phyloP scores from a whole-genome alignment of 1,140 invertebrate species.

The Diprion similis region DNA sequence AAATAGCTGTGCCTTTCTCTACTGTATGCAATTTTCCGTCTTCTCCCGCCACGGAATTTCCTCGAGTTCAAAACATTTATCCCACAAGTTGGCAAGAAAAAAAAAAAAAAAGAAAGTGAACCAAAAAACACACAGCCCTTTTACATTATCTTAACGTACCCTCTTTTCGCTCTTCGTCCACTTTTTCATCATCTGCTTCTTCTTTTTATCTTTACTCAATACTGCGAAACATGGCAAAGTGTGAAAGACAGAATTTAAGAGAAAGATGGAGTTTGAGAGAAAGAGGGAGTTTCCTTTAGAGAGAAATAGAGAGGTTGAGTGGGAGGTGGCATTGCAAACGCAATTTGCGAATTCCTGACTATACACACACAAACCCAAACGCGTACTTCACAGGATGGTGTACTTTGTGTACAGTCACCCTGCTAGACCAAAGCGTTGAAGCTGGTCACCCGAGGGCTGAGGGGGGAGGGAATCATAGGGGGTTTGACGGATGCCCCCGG shows the following conservation, averaged over 20 bases:
- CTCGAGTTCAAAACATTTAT: too few relatives aligned
- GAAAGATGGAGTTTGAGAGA: not conserved
- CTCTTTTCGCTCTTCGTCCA: too few relatives aligned
- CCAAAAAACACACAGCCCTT: too few relatives aligned
- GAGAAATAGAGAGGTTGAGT: not conserved
- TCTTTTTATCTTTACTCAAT: not conserved
- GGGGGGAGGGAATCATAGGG: constrained; percentile 12
- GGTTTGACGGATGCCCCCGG: constrained; percentile 11
- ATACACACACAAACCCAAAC: not conserved
- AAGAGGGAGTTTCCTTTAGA: not conserved
- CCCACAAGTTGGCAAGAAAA: too few relatives aligned
- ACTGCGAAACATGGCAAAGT: not conserved
- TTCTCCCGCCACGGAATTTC: too few relatives aligned
- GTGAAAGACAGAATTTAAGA: not conserved
- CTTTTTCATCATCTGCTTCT: too few relatives aligned
- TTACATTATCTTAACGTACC: too few relatives aligned
- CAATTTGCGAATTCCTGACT: constrained; percentile 42
- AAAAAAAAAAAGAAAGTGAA: too few relatives aligned
- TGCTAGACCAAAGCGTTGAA: too few relatives aligned
- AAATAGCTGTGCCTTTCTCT: too few relatives aligned
- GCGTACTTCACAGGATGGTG: not conserved
- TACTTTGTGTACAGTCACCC: constrained; percentile 4
- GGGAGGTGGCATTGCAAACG: constrained; percentile 31
- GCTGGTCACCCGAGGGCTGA: not conserved
- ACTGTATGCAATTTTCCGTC: too few relatives aligned